These are phyloP conservation scores for Ormyrus thymus DNA, from an alignment of 2,888 invertebrate species.

Conservation along the genomic window DNA sequence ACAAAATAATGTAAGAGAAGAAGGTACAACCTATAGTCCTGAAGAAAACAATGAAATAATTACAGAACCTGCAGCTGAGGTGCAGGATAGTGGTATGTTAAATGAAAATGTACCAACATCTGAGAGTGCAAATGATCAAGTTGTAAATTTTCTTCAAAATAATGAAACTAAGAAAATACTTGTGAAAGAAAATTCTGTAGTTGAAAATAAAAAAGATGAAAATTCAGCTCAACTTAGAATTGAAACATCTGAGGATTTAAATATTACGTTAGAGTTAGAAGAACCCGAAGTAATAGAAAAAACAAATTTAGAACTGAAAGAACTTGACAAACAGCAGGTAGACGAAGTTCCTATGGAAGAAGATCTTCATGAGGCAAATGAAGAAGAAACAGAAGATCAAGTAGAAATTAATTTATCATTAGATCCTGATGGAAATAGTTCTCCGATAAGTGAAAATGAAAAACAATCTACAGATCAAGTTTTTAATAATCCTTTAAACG, in stretches of 20 bases:
- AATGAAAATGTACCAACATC: background rate
- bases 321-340: background rate
- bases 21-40: background rate
- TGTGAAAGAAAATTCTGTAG: background rate
- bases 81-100: background rate
- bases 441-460: constrained; percentile 14
- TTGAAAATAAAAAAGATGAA: background rate
- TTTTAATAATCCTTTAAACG: constrained; percentile 22
- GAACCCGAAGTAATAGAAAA: constrained; percentile 36
- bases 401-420: constrained; percentile 55
- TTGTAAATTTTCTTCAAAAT: background rate
- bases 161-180: background rate
- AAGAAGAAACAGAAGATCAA: constrained; percentile 47
- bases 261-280: constrained; percentile 39
- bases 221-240: background rate
- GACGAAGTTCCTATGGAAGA: constrained; percentile 17
- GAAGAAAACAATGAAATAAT: background rate
- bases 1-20: constrained; percentile 2
- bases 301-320: background rate
- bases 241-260: constrained; percentile 19
- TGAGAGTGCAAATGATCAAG: constrained; percentile 4
- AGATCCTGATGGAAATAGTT: constrained; percentile 56
- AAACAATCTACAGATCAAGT: constrained; percentile 5
- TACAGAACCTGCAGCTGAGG: background rate
- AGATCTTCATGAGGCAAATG: background rate